A percentile compares a stretch with the other conserved stretches of the same genome.
phyloP scores from a whole-genome alignment of 2,888 invertebrate species.

The Sympetrum striolatum region DNA sequence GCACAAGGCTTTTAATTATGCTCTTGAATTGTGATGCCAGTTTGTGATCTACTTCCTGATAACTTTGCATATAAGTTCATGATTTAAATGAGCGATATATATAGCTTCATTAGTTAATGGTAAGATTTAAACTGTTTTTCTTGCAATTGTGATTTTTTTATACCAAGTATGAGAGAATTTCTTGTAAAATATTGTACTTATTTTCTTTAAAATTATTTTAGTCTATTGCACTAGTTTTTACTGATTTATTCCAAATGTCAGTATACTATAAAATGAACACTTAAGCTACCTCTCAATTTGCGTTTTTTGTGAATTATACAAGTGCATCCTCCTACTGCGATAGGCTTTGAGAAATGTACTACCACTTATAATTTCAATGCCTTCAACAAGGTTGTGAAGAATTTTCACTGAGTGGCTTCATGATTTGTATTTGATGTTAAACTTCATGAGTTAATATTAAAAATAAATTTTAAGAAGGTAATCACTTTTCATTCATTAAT shows the following conservation, averaged over 20 bases:
- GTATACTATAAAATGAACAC: constrained; percentile 20
- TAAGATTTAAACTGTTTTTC: neutral
- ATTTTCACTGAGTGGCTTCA: neutral
- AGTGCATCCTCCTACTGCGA: neutral
- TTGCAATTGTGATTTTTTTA: neutral
- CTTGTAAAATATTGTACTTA: constrained; percentile 31
- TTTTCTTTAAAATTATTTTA: constrained; percentile 9
- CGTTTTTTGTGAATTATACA: neutral
- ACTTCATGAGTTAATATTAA: neutral
- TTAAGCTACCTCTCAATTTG: constrained; percentile 34
- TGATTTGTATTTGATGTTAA: neutral
- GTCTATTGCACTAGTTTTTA: constrained; percentile 13
- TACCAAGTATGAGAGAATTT: constrained; percentile 1
- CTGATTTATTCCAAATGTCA: constrained; percentile 26
- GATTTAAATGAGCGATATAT: neutral
- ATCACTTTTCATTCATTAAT: neutral
- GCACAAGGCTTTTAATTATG: constrained; percentile 29
- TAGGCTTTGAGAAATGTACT: neutral
- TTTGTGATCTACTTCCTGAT: neutral
- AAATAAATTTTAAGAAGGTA: neutral
- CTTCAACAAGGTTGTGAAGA: neutral
- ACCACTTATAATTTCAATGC: neutral
- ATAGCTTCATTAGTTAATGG: neutral
- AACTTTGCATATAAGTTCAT: neutral
- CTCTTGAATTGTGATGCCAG: neutral